Percentiles rank a stretch among this genome's conserved stretches.
Conservation (phyloP, 2,113 vertebrate species). For the Ceuthmochares aereus region DNA sequence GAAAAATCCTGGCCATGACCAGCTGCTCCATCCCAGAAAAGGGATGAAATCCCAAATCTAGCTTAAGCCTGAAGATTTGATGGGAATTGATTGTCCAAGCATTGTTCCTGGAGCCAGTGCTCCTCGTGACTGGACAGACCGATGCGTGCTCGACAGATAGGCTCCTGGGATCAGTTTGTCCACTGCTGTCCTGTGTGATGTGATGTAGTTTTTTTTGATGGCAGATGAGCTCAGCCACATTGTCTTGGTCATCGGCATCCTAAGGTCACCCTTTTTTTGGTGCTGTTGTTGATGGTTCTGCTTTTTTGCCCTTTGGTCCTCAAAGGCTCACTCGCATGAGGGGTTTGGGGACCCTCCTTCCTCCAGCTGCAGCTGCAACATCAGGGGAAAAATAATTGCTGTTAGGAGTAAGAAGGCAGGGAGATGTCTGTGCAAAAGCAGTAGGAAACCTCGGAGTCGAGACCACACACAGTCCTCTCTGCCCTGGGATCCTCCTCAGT, state of each 20-base stretch:
- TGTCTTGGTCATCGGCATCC: background rate
- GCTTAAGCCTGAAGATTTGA: background rate
- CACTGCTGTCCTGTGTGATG: rapidly evolving
- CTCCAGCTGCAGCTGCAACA: background rate
- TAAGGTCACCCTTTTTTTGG: background rate
- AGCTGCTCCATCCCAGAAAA: background rate
- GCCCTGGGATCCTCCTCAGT: background rate
- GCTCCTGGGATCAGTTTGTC: background rate
- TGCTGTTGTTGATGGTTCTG: background rate
- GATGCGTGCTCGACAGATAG: rapidly evolving
- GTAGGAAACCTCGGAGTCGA: background rate
- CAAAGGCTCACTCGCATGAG: background rate
- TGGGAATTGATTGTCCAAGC: background rate
- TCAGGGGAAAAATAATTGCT: background rate
- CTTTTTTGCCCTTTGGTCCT: background rate
- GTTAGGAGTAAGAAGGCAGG: background rate
- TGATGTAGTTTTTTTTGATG: background rate
- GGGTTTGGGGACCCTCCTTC: too few species aligned
- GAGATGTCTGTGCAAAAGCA: background rate
- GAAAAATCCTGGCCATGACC: background rate
- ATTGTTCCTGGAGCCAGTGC: rapidly evolving
- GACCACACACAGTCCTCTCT: background rate
- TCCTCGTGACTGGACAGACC: background rate
- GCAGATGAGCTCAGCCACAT: background rate
- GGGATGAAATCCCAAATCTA: background rate